phyloP scores from a whole-genome alignment of 1,140 invertebrate species.

The Anadara kagoshimensis region DNA sequence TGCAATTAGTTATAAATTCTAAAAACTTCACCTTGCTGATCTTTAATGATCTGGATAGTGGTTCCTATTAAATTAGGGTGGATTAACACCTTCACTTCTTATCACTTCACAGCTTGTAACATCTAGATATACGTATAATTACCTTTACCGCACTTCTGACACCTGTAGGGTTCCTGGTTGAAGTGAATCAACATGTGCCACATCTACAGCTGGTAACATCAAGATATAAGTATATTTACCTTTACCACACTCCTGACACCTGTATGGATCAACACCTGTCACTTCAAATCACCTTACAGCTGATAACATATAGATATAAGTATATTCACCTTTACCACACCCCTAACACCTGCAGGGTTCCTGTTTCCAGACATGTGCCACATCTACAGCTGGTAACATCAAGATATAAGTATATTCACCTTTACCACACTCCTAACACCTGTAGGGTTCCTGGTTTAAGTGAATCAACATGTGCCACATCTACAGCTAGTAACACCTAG shows the following conservation, averaged over 20 bases:
- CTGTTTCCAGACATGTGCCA: not conserved
- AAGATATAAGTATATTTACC: slow-evolving; percentile 34
- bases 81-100: too few species aligned
- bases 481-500: not conserved
- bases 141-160: slow-evolving; percentile 44
- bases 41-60: too few species aligned
- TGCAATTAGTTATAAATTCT: too few species aligned
- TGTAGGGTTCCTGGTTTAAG: not conserved
- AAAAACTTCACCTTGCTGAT: too few species aligned
- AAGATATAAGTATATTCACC: not conserved
- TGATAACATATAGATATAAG: too few species aligned
- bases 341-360: not conserved
- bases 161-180: slow-evolving; percentile 39
- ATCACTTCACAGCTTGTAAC: too few species aligned
- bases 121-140: not conserved
- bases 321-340: not conserved
- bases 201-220: not conserved
- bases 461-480: too few species aligned
- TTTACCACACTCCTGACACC: slow-evolving; percentile 63
- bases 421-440: not conserved
- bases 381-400: too few species aligned
- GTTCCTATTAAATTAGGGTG: too few species aligned
- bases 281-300: too few species aligned
- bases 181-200: too few species aligned
- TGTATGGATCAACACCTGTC: slow-evolving; percentile 57